Evolutionary conservation across 1,140 invertebrate genomes (phyloP).

Genomic region (Mycetomoellerius zeteki): DNA sequence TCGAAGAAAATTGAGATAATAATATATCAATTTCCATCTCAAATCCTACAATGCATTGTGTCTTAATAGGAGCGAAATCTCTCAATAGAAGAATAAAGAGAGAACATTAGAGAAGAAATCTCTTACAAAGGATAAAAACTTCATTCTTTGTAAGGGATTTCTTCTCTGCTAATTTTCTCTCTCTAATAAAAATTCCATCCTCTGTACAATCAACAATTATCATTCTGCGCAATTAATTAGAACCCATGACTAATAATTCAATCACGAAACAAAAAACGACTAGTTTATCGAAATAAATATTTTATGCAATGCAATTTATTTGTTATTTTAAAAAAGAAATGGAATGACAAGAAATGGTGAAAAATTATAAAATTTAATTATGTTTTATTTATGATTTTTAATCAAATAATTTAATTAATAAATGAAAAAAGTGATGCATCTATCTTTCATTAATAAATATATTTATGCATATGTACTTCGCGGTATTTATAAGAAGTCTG

Average conservation of each 20-base stretch:
- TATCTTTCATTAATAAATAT: neutral
- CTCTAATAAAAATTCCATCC: neutral
- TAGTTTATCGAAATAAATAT: neutral
- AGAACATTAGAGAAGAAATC: neutral
- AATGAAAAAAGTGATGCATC: neutral
- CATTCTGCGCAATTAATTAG: neutral
- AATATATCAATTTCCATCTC: neutral
- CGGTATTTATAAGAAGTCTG: neutral
- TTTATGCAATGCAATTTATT: neutral
- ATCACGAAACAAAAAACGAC: neutral
- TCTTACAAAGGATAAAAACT: neutral
- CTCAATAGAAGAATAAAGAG: neutral
- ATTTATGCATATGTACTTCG: neutral
- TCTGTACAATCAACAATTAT: neutral
- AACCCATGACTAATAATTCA: neutral
- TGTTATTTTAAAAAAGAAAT: neutral
- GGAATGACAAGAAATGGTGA: too few relatives aligned
- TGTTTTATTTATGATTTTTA: constrained; percentile 9
- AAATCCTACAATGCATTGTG: neutral
- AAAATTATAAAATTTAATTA: neutral
- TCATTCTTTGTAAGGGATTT: neutral
- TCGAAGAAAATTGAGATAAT: neutral
- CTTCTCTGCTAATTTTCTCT: too few relatives aligned
- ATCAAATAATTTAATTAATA: neutral
- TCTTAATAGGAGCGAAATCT: neutral